Evolutionary conservation across 2,797 vertebrate species (phyloP).

Genomic region (Sebastes matsubarae): DNA sequence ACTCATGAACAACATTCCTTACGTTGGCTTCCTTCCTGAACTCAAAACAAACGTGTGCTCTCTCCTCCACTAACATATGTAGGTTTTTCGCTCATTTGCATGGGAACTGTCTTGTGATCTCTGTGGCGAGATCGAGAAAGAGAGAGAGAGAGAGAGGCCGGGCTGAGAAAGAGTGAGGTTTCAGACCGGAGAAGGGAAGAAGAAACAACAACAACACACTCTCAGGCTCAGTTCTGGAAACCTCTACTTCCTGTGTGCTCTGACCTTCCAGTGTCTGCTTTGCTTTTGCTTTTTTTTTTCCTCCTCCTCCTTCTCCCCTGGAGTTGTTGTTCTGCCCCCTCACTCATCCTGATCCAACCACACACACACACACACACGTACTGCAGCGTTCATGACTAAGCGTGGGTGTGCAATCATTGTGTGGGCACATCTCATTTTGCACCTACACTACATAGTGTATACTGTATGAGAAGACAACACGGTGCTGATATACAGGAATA

Average conservation of each 20-base stretch:
- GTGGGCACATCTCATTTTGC: slow-evolving; percentile 6
- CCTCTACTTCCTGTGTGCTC: slow-evolving; percentile 65
- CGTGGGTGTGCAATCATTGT: slow-evolving; percentile 15
- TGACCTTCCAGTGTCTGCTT: slow-evolving; percentile 59
- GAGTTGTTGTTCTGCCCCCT: slow-evolving; percentile 46
- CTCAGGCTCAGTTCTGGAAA: slow-evolving; percentile 48
- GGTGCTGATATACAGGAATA: background rate
- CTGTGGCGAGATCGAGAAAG: background rate
- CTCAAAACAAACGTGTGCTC: background rate
- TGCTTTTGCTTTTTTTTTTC: slow-evolving; percentile 14
- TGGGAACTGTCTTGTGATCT: slow-evolving; percentile 35
- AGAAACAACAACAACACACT: slow-evolving; percentile 34
- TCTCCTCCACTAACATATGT: background rate
- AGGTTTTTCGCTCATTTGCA: background rate
- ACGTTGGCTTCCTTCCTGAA: background rate
- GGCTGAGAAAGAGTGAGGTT: slow-evolving; percentile 20
- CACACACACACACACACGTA: background rate
- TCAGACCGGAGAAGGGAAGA: slow-evolving; percentile 10
- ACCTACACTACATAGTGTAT: background rate
- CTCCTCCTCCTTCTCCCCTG: slow-evolving; percentile 24
- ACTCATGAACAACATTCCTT: background rate
- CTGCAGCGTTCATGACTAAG: slow-evolving; percentile 21
- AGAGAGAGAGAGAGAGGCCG: background rate
- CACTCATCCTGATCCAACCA: slow-evolving; percentile 40
- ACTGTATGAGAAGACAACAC: background rate